Conservation (phyloP, 2,797 vertebrate species). For the Sebastes kiyomatsui region DNA sequence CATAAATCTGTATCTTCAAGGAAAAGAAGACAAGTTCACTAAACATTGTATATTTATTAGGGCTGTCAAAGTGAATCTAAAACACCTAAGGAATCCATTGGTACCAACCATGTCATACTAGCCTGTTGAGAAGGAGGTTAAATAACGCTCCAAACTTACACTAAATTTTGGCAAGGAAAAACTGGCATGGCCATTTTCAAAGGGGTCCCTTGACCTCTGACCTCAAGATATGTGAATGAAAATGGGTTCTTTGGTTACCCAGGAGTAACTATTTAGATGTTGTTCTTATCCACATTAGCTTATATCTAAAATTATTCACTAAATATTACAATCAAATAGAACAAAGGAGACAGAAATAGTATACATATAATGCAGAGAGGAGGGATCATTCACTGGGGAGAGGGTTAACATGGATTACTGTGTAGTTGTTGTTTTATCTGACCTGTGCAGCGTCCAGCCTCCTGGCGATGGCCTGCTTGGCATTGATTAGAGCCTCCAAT, state of each 20-base stretch:
- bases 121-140: too few species aligned
- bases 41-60: not conserved
- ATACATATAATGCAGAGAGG: not conserved
- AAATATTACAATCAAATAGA: not conserved
- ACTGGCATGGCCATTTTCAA: too few species aligned
- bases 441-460: conserved; percentile 97
- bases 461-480: conserved; percentile 95
- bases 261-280: not conserved
- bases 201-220: too few species aligned
- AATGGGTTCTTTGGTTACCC: too few species aligned
- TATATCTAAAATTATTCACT: not conserved
- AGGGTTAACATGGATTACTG: conserved; percentile 14
- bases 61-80: too few species aligned
- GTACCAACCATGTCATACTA: too few species aligned
- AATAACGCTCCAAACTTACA: too few species aligned
- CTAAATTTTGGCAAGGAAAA: too few species aligned
- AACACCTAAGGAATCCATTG: too few species aligned
- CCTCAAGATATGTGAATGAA: too few species aligned
- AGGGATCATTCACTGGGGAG: not conserved
- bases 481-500: conserved; percentile 94
- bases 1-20: not conserved
- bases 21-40: not conserved
- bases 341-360: not conserved
- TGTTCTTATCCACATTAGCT: not conserved
- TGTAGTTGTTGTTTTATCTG: conserved; percentile 48